Evolutionary conservation across 2,113 vertebrate genomes (phyloP).

Genomic region (Synchiropus splendidus): DNA sequence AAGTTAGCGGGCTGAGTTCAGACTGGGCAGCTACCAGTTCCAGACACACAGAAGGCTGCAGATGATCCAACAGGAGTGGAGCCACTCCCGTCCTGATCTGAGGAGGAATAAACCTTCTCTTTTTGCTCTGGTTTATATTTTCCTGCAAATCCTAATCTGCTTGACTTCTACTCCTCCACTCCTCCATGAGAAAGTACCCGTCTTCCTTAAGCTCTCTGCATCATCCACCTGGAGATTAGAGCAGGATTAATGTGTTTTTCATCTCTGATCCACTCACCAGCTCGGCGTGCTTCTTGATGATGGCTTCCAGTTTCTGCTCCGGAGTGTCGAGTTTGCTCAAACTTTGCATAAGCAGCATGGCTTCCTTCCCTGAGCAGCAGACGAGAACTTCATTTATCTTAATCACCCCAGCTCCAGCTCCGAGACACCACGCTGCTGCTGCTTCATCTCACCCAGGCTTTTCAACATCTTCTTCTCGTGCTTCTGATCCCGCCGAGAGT

Average conservation of each 20-base stretch:
- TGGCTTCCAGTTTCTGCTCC: constrained; percentile 85
- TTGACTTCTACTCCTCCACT: too few relatives aligned
- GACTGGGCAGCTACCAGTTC: too few relatives aligned
- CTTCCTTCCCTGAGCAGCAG: constrained; percentile 83
- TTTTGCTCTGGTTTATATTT: too few relatives aligned
- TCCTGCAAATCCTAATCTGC: too few relatives aligned
- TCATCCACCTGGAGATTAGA: background rate
- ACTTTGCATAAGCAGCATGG: constrained; percentile 85
- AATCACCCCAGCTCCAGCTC: background rate
- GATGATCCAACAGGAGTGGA: too few relatives aligned
- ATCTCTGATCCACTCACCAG: constrained; percentile 72
- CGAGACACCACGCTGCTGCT: background rate
- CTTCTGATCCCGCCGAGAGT: constrained; percentile 78
- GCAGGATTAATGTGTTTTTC: background rate
- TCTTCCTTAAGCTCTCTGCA: background rate
- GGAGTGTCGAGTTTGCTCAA: constrained; percentile 81
- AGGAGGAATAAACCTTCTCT: too few relatives aligned
- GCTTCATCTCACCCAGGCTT: constrained; percentile 48
- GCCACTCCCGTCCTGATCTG: too few relatives aligned
- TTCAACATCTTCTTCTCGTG: constrained; percentile 93
- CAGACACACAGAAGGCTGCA: too few relatives aligned
- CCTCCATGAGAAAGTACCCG: too few relatives aligned
- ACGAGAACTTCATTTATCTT: constrained; percentile 3
- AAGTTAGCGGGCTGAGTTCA: too few relatives aligned
- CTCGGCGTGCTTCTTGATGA: constrained; percentile 94